Evolutionary conservation across 2,113 vertebrate species (phyloP).

Genomic region (Isichthys henryi): DNA sequence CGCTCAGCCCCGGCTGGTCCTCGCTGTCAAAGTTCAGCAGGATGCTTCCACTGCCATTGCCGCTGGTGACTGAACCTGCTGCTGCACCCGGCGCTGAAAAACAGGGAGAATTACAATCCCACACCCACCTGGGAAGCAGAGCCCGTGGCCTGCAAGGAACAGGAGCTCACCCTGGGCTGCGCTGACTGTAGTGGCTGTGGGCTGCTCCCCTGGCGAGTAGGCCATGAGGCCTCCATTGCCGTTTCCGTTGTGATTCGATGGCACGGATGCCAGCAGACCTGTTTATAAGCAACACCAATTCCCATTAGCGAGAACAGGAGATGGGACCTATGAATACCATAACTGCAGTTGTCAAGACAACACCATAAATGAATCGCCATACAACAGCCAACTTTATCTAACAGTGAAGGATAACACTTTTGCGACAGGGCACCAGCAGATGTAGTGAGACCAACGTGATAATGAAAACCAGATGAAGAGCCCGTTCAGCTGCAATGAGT

Average conservation of each 20-base stretch:
- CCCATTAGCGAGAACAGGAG: neutral
- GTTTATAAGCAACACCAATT: constrained; percentile 12
- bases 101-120: neutral
- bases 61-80: constrained; percentile 34
- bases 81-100: constrained; percentile 30
- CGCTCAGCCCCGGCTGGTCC: constrained; percentile 38
- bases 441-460: neutral
- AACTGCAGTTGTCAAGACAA: neutral
- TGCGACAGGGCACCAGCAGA: neutral
- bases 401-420: neutral
- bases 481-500: neutral
- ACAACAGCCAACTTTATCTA: neutral
- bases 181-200: neutral
- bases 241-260: constrained; percentile 59
- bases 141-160: too few species aligned
- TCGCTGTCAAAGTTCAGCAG: constrained; percentile 26
- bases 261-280: constrained; percentile 66
- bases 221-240: constrained; percentile 41
- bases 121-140: neutral
- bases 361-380: neutral
- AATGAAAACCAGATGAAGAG: neutral
- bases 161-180: constrained; percentile 27
- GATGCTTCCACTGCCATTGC: constrained; percentile 32
- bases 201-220: constrained; percentile 22
- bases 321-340: neutral